phyloP scores from a whole-genome alignment of 2,888 invertebrate species.

The Nebria brevicollis region DNA sequence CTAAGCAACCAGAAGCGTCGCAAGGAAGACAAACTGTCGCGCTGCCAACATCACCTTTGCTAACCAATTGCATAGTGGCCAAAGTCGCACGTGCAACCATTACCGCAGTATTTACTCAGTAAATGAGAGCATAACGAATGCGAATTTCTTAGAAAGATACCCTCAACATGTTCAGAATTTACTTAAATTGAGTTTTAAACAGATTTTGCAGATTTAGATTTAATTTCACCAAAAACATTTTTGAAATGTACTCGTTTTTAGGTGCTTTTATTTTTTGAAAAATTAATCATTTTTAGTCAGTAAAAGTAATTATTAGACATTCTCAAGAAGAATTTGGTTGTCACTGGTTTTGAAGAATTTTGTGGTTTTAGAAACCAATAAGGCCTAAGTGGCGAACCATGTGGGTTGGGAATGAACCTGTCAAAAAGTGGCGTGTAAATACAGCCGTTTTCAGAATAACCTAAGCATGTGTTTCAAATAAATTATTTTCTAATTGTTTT shows the following conservation, averaged over 20 bases:
- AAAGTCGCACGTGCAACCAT: conserved; percentile 9
- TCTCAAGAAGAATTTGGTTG: background rate
- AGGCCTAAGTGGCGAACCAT: conserved; percentile 38
- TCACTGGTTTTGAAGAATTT: conserved; percentile 28
- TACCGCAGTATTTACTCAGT: conserved; percentile 39
- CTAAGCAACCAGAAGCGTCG: conserved; percentile 9
- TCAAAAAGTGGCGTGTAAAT: conserved; percentile 37
- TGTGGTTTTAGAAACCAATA: conserved; percentile 27
- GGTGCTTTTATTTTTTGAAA: too few relatives aligned
- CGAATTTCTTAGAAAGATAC: conserved; percentile 31
- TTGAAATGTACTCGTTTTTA: too few relatives aligned
- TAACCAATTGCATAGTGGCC: background rate
- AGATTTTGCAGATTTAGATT: background rate
- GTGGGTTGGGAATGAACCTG: conserved; percentile 34
- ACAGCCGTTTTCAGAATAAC: conserved; percentile 7
- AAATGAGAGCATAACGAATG: conserved; percentile 42
- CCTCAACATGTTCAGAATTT: conserved; percentile 29
- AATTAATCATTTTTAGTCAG: too few relatives aligned
- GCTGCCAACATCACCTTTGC: background rate
- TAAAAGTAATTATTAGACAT: background rate
- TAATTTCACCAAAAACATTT: background rate
- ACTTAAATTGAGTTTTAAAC: background rate
- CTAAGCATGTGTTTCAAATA: conserved; percentile 34
- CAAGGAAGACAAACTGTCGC: background rate
- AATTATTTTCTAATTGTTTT: conserved; percentile 39